These are phyloP conservation scores for Shinisaurus crocodilurus DNA, from an alignment of 2,113 vertebrate genomes.

Conservation along the genomic window DNA sequence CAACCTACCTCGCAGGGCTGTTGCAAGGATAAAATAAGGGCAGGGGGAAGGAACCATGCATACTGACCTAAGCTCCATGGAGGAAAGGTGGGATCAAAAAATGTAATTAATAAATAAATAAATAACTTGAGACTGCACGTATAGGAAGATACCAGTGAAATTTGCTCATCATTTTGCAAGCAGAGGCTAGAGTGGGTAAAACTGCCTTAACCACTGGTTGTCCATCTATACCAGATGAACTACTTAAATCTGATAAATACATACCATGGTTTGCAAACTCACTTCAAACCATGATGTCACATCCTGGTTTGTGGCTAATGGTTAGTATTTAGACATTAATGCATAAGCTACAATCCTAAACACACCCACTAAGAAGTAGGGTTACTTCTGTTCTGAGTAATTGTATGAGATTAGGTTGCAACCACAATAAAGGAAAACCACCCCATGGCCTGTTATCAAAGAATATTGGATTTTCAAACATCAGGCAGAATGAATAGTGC, in stretches of 20 bases:
- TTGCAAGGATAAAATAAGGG: neutral
- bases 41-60: neutral
- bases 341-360: neutral
- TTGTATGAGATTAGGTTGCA: neutral
- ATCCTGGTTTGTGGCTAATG: neutral
- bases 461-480: neutral
- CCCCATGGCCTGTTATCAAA: neutral
- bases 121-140: too few relatives aligned
- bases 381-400: neutral
- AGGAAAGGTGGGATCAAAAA: neutral
- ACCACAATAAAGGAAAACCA: neutral
- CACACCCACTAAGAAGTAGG: neutral
- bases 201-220: neutral
- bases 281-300: neutral
- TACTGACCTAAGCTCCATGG: neutral
- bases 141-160: neutral
- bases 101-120: neutral
- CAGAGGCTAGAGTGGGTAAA: neutral
- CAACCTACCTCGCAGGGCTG: neutral
- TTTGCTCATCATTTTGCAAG: neutral
- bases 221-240: neutral
- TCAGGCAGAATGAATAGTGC: neutral
- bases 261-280: neutral
- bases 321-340: neutral
- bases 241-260: neutral